A percentile compares a stretch with the other conserved stretches of the same genome.
phyloP scores from a whole-genome alignment of 2,888 invertebrate genomes.

The Didymodactylos carnosus region DNA sequence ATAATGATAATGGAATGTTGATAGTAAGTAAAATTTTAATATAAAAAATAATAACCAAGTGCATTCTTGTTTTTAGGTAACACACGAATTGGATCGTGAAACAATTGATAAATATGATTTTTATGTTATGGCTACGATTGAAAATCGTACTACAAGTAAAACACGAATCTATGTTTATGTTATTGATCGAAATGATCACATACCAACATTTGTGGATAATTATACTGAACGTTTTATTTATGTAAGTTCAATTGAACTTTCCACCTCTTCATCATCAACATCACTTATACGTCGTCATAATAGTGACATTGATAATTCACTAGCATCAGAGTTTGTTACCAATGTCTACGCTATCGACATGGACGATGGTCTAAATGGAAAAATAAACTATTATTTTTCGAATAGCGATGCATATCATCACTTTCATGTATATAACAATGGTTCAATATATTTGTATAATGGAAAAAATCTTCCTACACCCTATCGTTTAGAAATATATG shows the following conservation, averaged over 20 bases:
- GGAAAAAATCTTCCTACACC: background rate
- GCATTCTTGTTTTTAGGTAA: too few relatives aligned
- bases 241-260: too few relatives aligned
- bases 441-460: background rate
- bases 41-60: too few relatives aligned
- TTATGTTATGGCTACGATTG: background rate
- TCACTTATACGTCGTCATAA: background rate
- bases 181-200: background rate
- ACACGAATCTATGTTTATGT: background rate
- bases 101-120: background rate
- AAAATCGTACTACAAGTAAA: background rate
- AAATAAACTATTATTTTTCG: slow-evolving; percentile 43
- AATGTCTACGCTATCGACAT: slow-evolving; percentile 45
- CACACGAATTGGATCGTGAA: background rate
- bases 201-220: background rate
- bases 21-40: too few relatives aligned
- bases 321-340: too few relatives aligned
- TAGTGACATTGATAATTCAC: too few relatives aligned
- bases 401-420: background rate
- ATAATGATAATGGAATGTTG: background rate
- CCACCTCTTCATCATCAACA: too few relatives aligned
- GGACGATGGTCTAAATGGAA: slow-evolving; percentile 41
- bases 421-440: background rate
- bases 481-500: background rate
- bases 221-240: background rate